phyloP scores from a whole-genome alignment of 2,113 vertebrate species.

The Trematomus loennbergii region DNA sequence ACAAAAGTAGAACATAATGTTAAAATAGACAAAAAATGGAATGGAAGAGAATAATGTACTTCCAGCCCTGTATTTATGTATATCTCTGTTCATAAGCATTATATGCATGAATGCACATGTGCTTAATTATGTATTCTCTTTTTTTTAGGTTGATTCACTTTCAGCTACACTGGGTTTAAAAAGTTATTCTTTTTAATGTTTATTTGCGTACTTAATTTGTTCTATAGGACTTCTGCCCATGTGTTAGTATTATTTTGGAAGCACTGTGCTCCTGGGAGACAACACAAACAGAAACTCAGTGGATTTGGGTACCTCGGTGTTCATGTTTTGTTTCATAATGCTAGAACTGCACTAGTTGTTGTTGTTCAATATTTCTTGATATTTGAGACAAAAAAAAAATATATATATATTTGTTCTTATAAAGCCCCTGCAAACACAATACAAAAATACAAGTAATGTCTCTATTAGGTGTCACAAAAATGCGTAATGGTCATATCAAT shows the following conservation, averaged over 20 bases:
- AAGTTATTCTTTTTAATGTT: conserved; percentile 20
- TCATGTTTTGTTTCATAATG: background rate
- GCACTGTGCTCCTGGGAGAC: conserved; percentile 19
- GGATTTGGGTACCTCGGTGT: conserved; percentile 1
- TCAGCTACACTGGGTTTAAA: conserved; percentile 17
- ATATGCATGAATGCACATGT: background rate
- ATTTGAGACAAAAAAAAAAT: background rate
- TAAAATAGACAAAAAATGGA: background rate
- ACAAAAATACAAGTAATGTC: background rate
- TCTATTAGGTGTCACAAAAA: background rate
- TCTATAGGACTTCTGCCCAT: conserved; percentile 1
- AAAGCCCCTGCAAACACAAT: background rate
- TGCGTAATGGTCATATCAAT: background rate
- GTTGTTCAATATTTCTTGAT: conserved; percentile 5
- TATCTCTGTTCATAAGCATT: background rate
- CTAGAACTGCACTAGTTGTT: conserved; percentile 8
- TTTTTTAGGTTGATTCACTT: conserved; percentile 3
- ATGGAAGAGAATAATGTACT: background rate
- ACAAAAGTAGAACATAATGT: no score
- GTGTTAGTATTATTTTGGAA: conserved; percentile 41
- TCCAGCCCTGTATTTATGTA: background rate
- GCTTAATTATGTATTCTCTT: background rate
- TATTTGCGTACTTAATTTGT: conserved; percentile 25
- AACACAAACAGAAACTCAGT: conserved; percentile 14
- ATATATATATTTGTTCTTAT: background rate